Evolutionary conservation across 1,140 invertebrate genomes (phyloP).

Genomic region (Rhyzopertha dominica): DNA sequence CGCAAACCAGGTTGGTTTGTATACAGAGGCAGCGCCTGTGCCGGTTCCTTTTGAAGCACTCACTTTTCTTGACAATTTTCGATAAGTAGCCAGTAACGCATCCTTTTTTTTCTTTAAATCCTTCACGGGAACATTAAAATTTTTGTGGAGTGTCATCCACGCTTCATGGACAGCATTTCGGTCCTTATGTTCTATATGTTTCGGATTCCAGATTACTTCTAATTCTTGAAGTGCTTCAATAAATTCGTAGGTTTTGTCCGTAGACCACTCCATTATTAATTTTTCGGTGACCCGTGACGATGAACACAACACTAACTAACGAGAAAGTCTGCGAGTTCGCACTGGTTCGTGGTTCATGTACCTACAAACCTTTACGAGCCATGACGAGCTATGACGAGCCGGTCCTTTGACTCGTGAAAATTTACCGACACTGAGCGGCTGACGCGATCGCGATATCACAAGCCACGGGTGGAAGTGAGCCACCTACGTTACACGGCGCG

Average conservation of each 20-base stretch:
- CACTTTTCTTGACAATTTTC: conserved; percentile 21
- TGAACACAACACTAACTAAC: too few relatives aligned
- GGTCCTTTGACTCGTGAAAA: too few relatives aligned
- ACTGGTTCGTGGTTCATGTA: too few relatives aligned
- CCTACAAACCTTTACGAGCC: too few relatives aligned
- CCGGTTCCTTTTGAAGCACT: conserved; percentile 15
- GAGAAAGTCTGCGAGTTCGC: too few relatives aligned
- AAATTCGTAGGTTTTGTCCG: conserved; percentile 23
- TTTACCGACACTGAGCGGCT: too few relatives aligned
- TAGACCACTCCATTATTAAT: too few relatives aligned
- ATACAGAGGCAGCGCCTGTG: conserved; percentile 19
- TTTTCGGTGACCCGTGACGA: too few relatives aligned
- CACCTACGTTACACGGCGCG: too few relatives aligned
- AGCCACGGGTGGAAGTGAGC: too few relatives aligned
- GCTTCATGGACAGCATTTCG: conserved; percentile 20
- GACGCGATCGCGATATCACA: too few relatives aligned
- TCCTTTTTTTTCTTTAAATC: conserved; percentile 38
- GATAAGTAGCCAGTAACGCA: conserved; percentile 31
- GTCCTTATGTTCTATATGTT: conserved; percentile 22
- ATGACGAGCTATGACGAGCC: too few relatives aligned
- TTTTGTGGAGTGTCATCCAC: conserved; percentile 16
- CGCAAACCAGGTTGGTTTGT: conserved; percentile 31
- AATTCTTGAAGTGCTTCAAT: conserved; percentile 22
- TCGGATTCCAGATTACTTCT: conserved; percentile 25
- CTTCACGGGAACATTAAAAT: conserved; percentile 13